Base-by-base conservation (phyloP, 2,113 vertebrate species). In the Sinosuthora webbiana region DNA sequence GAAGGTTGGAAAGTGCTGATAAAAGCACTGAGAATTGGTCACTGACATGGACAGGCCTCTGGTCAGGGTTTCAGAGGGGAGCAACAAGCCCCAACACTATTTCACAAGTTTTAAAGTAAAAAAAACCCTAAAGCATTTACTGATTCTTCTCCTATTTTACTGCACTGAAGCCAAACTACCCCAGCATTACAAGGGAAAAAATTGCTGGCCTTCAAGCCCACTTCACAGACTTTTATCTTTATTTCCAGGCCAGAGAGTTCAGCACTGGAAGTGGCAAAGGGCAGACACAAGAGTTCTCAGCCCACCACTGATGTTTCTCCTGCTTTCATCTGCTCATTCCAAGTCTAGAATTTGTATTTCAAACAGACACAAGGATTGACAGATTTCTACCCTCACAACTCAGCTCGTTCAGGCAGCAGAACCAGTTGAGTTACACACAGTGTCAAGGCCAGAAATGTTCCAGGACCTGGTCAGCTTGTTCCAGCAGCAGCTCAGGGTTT, bases 351-450 rank as follows among this genome's bases (percentile, higher is more conserved):
- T 35, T 74, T 63, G 24, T 27, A 88, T 37, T 81, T 78, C 81
- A 82, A 30, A 47, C 39, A 87, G n/a, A 71, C 25, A 76, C 11
- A 25, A 37, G 37, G 57, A 15, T 39, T 64, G 71, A 35, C 4
- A 6, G 73, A 87, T 68, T 75, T 56, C 60, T 49, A 56, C 11
- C 27, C 76, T 30, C 21, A 64, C 56, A 94, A 77, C 62, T 90
- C 68, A 50, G 93, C 75, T n/a, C 31, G 89, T 33, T 94, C 83
- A 93, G 83, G 91, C 86, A 78, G 96, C 83, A 93, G 73, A 97
- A 95, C 95, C 94, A 93, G 95, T 33, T 89, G 41, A 91, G 78
- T 73, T 45, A 76, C 81, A 87, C 33, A 6, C 0, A 1, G 52
- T 42, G 56, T 35, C 67, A 57, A 0, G 12, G 56, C 30, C 47